Evolutionary conservation across 2,113 vertebrate genomes (phyloP), one percentile per base, ranked within the genome.

Genomic region (Sander vitreus): DNA sequence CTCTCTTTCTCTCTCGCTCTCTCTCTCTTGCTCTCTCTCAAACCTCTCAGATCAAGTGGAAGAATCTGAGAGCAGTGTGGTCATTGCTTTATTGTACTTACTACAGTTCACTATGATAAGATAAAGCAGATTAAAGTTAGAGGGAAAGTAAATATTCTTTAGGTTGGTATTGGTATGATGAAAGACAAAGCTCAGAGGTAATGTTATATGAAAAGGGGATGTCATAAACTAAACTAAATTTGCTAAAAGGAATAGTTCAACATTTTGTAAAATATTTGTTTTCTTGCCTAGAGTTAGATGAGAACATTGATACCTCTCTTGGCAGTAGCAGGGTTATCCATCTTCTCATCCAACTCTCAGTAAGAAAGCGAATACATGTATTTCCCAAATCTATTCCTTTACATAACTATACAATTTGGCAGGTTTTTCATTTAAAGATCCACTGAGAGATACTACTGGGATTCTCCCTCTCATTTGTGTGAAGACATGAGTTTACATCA

Each of bases 101-200:
- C 69, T 72, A 48, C 48, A 59, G 66, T 51, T 85, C 66, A 71
- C 60, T 54, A 1, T 55, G 54, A 87, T 60, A 21, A 78, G 48
- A 68, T 63, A 36, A 74, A 86, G 47, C 30, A 43, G 68, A 82
- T 82, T 76, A 53, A 77, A 88, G 72, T 78, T 73, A 63, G 30
- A 45, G 36, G 63, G 50, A 36, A 73, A 76, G 39, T 66, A 55
- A 19, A 75, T 3, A 76, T 78, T 73, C 73, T 77, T 83, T 50
- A 21, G 63, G 23, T 43, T 63, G 63, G 54, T 62, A 81, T 43
- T 70, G 63, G 50, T 62, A 79, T 80, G 62, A 82, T 74, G 63
- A 78, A 82, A 83, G 65, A 66, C 66, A 69, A 16, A 64, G 57
- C 67, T 48, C 21, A 1, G 45, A 51, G 48, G 39, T 68, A 18